Evolutionary conservation across 2,797 vertebrate genomes (phyloP), one percentile per base, ranked within the genome.

Genomic region (Gobio occitaniae): DNA sequence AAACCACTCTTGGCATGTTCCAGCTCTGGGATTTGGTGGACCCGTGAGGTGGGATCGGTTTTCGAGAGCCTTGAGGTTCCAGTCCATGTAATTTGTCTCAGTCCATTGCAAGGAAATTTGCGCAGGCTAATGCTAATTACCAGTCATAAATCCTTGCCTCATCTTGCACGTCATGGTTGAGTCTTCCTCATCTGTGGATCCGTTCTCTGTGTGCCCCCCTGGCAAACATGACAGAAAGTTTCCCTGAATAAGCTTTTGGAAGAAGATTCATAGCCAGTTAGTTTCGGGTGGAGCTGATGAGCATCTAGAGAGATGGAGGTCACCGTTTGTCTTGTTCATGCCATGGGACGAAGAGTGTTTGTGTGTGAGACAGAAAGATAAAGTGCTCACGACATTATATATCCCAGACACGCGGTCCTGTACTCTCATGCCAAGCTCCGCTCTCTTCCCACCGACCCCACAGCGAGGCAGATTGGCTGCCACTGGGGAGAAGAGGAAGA

Each of bases 121-220:
- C 79, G 47, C 76, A 84, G 85, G 66, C 65, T 84, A 87, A 86
- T 81, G 77, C 88, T 91, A 92, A 92, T 90, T 88, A 89, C 70
- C 61, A 11, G 36, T 87, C 78, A 76, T 88, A 87, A 88, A 88
- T 89, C 78, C 71, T 83, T 61, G 38, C 77, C 82, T 82, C 78
- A 77, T 84, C 63, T 87, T 56, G 86, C 65, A 82, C 65, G 69
- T 82, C 83, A 88, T 66, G 61, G 70, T 59, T 68, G 54, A 76
- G 41, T 82, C 87, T 87, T 84, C 68, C 85, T 87, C 85, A 76
- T 80, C 63, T 54, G 76, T 5, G 48, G 76, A 52, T 80, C 80
- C 61, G 25, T 56, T 84, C 70, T 77, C 82, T 78, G 63, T 38
- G 71, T 74, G 52, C 21, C 44, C 71, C 12, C 36, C 71, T 59